A percentile compares a stretch with the other conserved stretches of the same genome.
Evolutionary conservation across 2,888 invertebrate species (phyloP).

Genomic region (Neria commutata): DNA sequence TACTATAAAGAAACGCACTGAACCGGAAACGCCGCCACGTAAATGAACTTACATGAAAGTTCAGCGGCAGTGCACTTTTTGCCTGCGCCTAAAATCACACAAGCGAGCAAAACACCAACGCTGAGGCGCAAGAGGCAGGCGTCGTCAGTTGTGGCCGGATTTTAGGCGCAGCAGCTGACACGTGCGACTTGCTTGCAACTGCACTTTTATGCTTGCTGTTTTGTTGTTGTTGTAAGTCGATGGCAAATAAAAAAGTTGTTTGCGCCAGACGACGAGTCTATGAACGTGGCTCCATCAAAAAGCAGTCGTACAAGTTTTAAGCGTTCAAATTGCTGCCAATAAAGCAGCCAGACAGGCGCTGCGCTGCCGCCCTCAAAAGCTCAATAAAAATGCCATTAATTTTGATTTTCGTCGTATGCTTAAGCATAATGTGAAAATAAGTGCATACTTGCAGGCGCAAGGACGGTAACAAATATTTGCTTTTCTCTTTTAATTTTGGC

Average conservation of each 20-base stretch:
- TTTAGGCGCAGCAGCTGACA: background rate
- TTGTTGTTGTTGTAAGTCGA: background rate
- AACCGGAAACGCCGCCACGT: background rate
- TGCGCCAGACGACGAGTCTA: background rate
- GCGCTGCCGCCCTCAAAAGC: background rate
- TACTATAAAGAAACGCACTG: no score
- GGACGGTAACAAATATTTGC: no score
- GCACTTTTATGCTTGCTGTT: background rate
- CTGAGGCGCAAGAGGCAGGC: background rate
- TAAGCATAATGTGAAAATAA: background rate
- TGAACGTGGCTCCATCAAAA: background rate
- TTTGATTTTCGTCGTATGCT: constrained; percentile 5
- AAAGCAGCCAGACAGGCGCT: background rate
- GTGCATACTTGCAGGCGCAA: no score
- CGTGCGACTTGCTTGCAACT: background rate
- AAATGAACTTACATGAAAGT: background rate
- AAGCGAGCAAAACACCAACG: background rate
- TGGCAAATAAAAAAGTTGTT: background rate
- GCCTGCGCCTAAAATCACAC: background rate
- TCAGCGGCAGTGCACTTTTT: background rate
- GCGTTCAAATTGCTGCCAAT: background rate
- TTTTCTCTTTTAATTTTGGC: no score
- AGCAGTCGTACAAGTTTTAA: background rate
- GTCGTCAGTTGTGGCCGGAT: background rate
- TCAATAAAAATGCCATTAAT: constrained; percentile 23